These are phyloP conservation scores for Enteromius thamalakanensis DNA, from an alignment of 2,797 vertebrate genomes.

Conservation along the genomic window DNA sequence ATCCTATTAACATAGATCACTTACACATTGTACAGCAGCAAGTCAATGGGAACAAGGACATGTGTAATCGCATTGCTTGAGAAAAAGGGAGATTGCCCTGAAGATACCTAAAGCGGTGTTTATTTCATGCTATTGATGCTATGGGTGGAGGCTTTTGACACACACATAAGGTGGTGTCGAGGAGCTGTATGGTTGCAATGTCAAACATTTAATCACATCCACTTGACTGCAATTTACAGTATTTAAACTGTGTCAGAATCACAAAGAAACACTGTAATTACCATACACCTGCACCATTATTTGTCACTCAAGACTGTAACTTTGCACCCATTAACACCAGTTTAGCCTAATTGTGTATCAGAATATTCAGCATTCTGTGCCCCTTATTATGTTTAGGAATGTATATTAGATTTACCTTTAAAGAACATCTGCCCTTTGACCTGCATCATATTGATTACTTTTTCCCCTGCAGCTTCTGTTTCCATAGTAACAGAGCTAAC, in stretches of 20 bases:
- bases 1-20: constrained; percentile 76
- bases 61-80: constrained; percentile 74
- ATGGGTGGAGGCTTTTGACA: constrained; percentile 63
- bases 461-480: constrained; percentile 50
- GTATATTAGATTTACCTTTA: constrained; percentile 18
- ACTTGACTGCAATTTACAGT: constrained; percentile 15
- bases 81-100: constrained; percentile 71
- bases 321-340: not conserved
- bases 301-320: constrained; percentile 21
- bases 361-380: not conserved
- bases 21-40: constrained; percentile 70
- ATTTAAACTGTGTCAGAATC: constrained; percentile 24
- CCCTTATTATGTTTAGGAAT: constrained; percentile 1
- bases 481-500: constrained; percentile 61
- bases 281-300: constrained; percentile 12
- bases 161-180: constrained; percentile 7
- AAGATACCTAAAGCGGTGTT: constrained; percentile 75
- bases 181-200: constrained; percentile 14
- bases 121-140: constrained; percentile 73
- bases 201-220: constrained; percentile 23
- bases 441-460: constrained; percentile 16
- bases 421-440: constrained; percentile 15
- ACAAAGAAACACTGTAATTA: constrained; percentile 39
- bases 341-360: not conserved
- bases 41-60: constrained; percentile 67